Evolutionary conservation across 1,140 invertebrate genomes (phyloP), one percentile per base, ranked within the genome.

Genomic region (Triops cancriformis): DNA sequence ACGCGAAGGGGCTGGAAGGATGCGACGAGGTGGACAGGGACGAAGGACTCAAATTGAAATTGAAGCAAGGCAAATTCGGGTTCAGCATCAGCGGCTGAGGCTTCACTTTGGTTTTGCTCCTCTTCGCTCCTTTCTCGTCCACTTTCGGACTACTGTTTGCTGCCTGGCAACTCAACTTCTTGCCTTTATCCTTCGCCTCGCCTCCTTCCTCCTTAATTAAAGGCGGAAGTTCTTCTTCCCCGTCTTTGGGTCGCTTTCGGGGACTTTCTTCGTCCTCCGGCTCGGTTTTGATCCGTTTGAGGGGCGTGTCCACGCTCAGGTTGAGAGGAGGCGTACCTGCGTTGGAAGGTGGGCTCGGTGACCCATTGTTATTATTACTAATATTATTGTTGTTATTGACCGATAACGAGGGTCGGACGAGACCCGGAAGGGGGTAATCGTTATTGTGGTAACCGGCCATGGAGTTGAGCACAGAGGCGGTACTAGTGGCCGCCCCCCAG

Each of bases 101-200:
- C 76, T 79, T 79, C 12, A 76, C 75, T 73, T 73, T 79, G 26
- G 78, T 72, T 73, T 77, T 79, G 26, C 72, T 42, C 18, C 51
- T 45, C 18, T 42, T 72, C 18, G 72, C 27, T 9, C 74, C 31
- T 72, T 43, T 76, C 31, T 64, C 75, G 42, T 28, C 75, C 42
- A 76, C 43, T 51, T 76, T 64, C 6, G 43, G 43, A 23, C 75
- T 76, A 43, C 27, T 28, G 42, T 45, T 64, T 41, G 28, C n/a
- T 2, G 27, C 9, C 3, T n/a, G 26, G 64, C 23, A n/a, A 28
- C 43, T 45, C 9, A 75, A 43, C n/a, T 26, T 45, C 31, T n/a
- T 45, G 26, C 26, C 74, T 42, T 41, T 43, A 43, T 45, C 27
- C 14, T 43, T 43, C 23, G n/a, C 37, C 31, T 74, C 37, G 18